Conservation (phyloP, 2,888 invertebrate genomes). For the Nomada goodeniana region DNA sequence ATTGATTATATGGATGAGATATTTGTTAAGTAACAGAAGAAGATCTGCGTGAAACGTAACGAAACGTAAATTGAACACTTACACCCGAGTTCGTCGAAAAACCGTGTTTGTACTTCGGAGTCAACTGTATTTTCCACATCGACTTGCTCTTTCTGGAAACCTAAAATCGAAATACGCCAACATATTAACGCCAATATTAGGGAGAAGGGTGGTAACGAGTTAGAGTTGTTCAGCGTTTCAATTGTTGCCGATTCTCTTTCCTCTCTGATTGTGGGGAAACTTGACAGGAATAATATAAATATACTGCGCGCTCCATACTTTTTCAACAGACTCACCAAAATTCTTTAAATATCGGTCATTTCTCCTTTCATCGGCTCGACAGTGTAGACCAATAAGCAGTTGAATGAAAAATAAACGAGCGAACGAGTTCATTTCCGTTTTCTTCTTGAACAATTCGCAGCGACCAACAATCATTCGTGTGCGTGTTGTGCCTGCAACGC, state of each 20-base stretch:
- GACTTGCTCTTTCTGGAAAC: constrained; percentile 54
- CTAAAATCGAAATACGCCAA: constrained; percentile 20
- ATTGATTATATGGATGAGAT: too few species aligned
- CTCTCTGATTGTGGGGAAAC: too few species aligned
- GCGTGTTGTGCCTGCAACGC: background rate
- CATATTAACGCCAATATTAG: constrained; percentile 10
- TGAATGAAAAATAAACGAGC: constrained; percentile 45
- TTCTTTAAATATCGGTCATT: constrained; percentile 77
- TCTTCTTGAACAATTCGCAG: constrained; percentile 20
- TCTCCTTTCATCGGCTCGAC: constrained; percentile 61
- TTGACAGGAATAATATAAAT: too few species aligned
- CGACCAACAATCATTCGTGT: constrained; percentile 37
- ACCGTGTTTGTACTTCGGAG: constrained; percentile 74
- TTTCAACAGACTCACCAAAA: constrained; percentile 68
- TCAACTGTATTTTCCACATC: constrained; percentile 69
- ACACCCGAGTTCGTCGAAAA: constrained; percentile 82
- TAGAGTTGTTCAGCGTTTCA: background rate
- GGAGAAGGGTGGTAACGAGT: background rate
- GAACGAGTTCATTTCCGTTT: constrained; percentile 61
- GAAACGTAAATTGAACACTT: constrained; percentile 65
- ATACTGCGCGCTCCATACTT: background rate
- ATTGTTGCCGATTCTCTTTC: too few species aligned
- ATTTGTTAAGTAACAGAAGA: background rate
- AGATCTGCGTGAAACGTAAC: background rate
- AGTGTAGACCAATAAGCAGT: constrained; percentile 47